Evolutionary conservation across 2,797 vertebrate genomes (phyloP).

Genomic region (Mormyrus hasselquistii): DNA sequence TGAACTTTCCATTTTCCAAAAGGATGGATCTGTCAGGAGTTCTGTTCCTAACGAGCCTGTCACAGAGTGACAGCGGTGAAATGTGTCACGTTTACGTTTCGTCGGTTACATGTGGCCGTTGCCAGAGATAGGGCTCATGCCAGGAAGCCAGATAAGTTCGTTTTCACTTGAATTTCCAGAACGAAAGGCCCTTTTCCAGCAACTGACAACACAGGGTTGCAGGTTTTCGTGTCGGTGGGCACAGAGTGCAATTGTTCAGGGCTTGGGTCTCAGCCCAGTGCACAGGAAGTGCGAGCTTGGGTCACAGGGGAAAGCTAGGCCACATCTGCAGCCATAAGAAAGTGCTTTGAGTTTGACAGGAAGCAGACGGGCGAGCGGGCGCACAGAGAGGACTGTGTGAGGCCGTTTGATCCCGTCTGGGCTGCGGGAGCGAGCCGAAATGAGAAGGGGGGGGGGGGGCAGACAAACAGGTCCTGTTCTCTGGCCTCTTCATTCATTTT

Average conservation of each 20-base stretch:
- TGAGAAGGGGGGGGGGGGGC: slow-evolving; percentile 22
- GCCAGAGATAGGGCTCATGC: background rate
- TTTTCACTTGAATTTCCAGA: background rate
- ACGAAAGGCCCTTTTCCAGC: background rate
- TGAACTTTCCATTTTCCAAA: background rate
- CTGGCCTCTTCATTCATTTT: slow-evolving; percentile 20
- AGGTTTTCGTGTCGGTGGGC: slow-evolving; percentile 36
- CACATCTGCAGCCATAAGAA: slow-evolving; percentile 71
- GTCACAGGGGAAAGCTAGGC: slow-evolving; percentile 58
- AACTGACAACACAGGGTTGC: slow-evolving; percentile 23
- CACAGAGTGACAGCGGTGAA: background rate
- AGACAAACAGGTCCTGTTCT: slow-evolving; percentile 25
- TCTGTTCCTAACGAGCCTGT: background rate
- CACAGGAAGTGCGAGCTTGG: slow-evolving; percentile 67
- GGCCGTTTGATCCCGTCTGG: slow-evolving; percentile 29
- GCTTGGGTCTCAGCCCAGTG: slow-evolving; percentile 61
- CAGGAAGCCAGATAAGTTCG: background rate
- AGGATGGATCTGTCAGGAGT: background rate
- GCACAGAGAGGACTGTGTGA: slow-evolving; percentile 33
- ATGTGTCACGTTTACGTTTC: background rate
- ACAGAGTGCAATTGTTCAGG: slow-evolving; percentile 69
- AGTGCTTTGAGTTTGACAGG: slow-evolving; percentile 52
- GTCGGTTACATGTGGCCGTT: too few species aligned
- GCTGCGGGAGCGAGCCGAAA: slow-evolving; percentile 31
- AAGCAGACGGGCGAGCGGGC: slow-evolving; percentile 23